Conservation (phyloP, 30 jellyfish, hydroid and myxozoan genomes). For the Turritopsis rubra region DNA sequence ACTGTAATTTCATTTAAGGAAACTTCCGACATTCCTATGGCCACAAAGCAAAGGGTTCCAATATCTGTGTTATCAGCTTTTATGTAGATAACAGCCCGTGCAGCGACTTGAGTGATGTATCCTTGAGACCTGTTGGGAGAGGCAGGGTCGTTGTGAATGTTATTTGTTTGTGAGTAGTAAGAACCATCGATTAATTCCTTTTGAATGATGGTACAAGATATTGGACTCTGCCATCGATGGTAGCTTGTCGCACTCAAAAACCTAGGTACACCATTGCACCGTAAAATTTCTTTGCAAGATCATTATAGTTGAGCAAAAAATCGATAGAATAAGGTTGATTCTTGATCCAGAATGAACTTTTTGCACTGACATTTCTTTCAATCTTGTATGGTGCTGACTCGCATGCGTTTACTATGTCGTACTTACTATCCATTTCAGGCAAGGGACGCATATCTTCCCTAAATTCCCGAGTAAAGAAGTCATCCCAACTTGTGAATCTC, state of each 20-base stretch:
- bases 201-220: neutral
- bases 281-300: neutral
- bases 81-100: slow-evolving; percentile 3
- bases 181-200: neutral
- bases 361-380: neutral
- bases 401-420: slow-evolving; percentile 4
- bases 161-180: neutral
- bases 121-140: slow-evolving; percentile 13
- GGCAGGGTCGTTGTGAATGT: neutral
- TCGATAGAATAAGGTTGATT: slow-evolving; percentile 1
- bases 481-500: slow-evolving; percentile 11
- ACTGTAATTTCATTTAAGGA: slow-evolving; percentile 1
- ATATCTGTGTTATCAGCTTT: neutral
- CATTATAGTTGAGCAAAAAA: neutral
- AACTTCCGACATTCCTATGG: slow-evolving; percentile 10
- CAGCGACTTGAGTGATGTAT: neutral
- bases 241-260: neutral
- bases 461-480: neutral
- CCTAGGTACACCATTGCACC: neutral
- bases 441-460: neutral
- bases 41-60: neutral
- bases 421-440: neutral
- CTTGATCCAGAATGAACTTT: slow-evolving; percentile 7
- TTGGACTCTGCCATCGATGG: slow-evolving; percentile 9
- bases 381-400: slow-evolving; percentile 11